Conservation (phyloP, 2,888 invertebrate genomes). For the Eupelmus urozonus region DNA sequence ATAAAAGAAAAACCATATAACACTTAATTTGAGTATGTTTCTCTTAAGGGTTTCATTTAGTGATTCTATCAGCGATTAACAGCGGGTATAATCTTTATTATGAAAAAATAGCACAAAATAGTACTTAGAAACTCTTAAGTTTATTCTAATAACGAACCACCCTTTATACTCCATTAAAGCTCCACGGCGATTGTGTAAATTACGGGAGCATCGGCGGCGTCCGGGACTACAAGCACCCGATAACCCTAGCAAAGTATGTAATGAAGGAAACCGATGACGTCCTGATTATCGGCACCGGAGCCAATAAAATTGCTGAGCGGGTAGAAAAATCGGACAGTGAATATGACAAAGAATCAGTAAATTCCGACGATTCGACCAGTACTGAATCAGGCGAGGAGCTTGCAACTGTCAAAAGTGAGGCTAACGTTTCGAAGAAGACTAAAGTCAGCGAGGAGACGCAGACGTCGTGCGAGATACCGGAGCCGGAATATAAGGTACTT, state of each 20-base stretch:
- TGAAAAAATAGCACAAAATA: too few relatives aligned
- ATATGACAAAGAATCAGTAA: not conserved
- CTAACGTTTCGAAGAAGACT: conserved; percentile 27
- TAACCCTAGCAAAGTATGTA: conserved; percentile 65
- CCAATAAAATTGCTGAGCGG: conserved; percentile 60
- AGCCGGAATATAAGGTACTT: not conserved
- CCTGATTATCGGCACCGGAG: conserved; percentile 66
- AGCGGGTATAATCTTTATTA: too few relatives aligned
- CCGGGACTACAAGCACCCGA: conserved; percentile 65
- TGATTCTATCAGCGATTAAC: too few relatives aligned
- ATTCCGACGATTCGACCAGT: not conserved
- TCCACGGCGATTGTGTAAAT: too few relatives aligned
- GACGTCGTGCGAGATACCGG: not conserved
- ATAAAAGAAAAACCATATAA: too few relatives aligned
- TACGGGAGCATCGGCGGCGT: conserved; percentile 66
- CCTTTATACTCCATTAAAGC: too few relatives aligned
- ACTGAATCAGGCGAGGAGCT: not conserved
- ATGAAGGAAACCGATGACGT: conserved; percentile 64
- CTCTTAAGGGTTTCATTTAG: too few relatives aligned
- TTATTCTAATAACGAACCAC: too few relatives aligned
- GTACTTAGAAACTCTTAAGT: too few relatives aligned
- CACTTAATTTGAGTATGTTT: too few relatives aligned
- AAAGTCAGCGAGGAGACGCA: too few relatives aligned
- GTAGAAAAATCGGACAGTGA: too few relatives aligned
- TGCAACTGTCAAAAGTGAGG: not conserved